phyloP scores from a whole-genome alignment of 2,888 invertebrate species.

The Aphrophora alni region DNA sequence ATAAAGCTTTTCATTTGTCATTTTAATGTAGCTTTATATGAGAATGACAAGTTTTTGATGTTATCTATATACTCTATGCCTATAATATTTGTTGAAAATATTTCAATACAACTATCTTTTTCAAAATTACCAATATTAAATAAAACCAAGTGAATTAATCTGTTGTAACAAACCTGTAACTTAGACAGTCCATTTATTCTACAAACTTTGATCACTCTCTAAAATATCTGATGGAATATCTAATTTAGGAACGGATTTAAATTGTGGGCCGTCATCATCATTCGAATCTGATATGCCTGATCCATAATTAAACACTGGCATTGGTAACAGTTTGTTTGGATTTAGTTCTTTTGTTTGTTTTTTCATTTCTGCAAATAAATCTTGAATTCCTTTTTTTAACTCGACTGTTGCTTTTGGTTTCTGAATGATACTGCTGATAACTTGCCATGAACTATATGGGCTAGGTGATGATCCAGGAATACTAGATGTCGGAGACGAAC shows the following conservation, averaged over 20 bases:
- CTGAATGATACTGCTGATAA: constrained; percentile 23
- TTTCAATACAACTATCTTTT: too few relatives aligned
- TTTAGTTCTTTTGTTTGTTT: not conserved
- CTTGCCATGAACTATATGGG: constrained; percentile 33
- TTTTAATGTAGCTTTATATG: too few relatives aligned
- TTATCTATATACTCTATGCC: too few relatives aligned
- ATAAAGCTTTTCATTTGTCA: too few relatives aligned
- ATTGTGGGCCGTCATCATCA: not conserved
- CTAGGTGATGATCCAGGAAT: constrained; percentile 26
- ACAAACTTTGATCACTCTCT: not conserved
- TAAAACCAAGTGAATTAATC: not conserved
- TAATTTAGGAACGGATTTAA: not conserved
- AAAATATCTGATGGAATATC: not conserved
- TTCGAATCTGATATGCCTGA: not conserved
- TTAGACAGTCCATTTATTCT: not conserved
- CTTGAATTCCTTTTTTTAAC: not conserved
- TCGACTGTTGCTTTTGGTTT: not conserved
- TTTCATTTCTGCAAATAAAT: not conserved
- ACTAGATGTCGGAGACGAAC: constrained; percentile 34
- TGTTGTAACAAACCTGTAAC: not conserved
- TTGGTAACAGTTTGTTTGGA: not conserved
- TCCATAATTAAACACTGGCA: not conserved
- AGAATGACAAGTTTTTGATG: too few relatives aligned
- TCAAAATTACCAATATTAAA: too few relatives aligned
- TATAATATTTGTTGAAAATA: too few relatives aligned